Conservation (phyloP, 2,797 vertebrate genomes). For the Chelonia mydas region DNA sequence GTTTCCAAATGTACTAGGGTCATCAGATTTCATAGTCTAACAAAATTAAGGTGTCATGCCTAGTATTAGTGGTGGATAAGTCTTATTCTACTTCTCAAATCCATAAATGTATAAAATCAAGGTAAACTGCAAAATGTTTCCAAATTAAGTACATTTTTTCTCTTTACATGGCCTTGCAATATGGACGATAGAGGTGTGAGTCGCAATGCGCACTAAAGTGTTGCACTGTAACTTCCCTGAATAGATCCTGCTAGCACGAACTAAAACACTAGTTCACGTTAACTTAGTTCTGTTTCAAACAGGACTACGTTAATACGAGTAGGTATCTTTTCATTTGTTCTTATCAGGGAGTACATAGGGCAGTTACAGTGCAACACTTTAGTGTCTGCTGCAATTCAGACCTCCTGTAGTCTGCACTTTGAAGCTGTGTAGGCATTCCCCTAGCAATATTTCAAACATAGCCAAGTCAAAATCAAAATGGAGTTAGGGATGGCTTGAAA, state of each 20-base stretch:
- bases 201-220: not conserved
- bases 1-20: conserved; percentile 13
- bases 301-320: not conserved
- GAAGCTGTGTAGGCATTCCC: not conserved
- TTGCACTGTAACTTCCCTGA: not conserved
- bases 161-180: not conserved
- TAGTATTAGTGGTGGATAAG: conserved; percentile 1
- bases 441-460: not conserved
- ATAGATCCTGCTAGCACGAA: not conserved
- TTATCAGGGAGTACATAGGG: not conserved
- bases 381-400: not conserved
- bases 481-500: not conserved
- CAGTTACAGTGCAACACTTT: not conserved
- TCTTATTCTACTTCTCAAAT: conserved; percentile 39
- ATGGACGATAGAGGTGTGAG: not conserved
- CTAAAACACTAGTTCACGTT: not conserved
- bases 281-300: not conserved
- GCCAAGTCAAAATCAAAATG: not conserved
- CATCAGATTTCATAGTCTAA: conserved; percentile 38
- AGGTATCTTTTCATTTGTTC: not conserved
- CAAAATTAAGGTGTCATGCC: conserved; percentile 32
- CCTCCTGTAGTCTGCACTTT: not conserved
- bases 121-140: not conserved
- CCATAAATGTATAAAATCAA: conserved; percentile 19
- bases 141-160: not conserved